These are phyloP conservation scores for Athetis lepigone DNA, from an alignment of 2,888 invertebrate species.

Conservation along the genomic window DNA sequence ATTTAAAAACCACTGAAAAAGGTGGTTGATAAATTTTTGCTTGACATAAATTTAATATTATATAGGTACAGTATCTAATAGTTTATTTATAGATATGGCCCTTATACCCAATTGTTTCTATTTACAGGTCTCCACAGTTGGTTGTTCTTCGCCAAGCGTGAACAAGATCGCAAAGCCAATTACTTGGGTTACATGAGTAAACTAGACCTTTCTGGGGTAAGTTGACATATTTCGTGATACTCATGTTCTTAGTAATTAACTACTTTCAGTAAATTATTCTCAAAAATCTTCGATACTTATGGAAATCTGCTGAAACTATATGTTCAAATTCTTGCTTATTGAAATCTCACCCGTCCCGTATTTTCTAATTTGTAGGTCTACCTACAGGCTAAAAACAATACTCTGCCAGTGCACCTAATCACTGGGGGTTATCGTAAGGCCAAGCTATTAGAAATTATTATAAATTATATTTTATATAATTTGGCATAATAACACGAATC, in stretches of 20 bases:
- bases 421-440: slow-evolving; percentile 34
- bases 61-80: too few species aligned
- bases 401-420: background rate
- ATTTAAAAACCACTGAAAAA: too few species aligned
- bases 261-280: too few species aligned
- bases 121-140: slow-evolving; percentile 96
- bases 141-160: slow-evolving; percentile 96
- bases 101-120: slow-evolving; percentile 6
- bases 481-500: slow-evolving; percentile 2
- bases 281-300: too few species aligned
- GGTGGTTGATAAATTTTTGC: too few species aligned
- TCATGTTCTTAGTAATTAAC: background rate
- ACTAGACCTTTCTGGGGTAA: slow-evolving; percentile 94
- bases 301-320: too few species aligned
- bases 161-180: slow-evolving; percentile 93
- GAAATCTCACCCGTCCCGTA: background rate
- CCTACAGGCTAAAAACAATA: background rate
- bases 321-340: background rate
- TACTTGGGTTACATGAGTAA: slow-evolving; percentile 95
- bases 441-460: slow-evolving; percentile 11
- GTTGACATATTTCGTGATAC: slow-evolving; percentile 66
- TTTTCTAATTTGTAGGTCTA: too few species aligned
- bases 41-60: too few species aligned
- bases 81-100: too few species aligned
- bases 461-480: background rate